Percentiles rank a stretch among this genome's conserved stretches.
These are phyloP conservation scores for Cyclophora albipunctata DNA, from an alignment of 2,888 invertebrate genomes.

Conservation along the genomic window DNA sequence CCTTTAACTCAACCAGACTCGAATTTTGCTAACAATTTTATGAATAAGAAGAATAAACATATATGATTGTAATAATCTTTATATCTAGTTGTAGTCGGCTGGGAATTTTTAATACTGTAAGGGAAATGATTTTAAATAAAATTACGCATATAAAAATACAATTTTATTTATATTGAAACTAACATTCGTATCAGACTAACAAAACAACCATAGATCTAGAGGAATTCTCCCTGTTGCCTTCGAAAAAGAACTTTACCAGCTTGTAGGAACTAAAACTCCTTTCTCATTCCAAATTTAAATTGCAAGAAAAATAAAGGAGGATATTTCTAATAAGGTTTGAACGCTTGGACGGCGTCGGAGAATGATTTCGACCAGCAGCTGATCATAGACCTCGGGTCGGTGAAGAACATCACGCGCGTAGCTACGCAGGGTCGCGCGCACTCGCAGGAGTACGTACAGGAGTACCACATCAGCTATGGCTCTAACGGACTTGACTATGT, in stretches of 20 bases:
- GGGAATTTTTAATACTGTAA: neutral
- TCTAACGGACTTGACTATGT: conserved; percentile 92
- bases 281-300: conserved; percentile 9
- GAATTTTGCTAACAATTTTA: conserved; percentile 73
- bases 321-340: conserved; percentile 79
- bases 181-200: conserved; percentile 14
- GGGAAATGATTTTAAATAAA: neutral
- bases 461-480: conserved; percentile 95
- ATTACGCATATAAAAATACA: neutral
- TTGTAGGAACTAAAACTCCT: too few relatives aligned
- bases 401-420: conserved; percentile 91
- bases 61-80: conserved; percentile 17
- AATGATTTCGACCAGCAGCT: conserved; percentile 95
- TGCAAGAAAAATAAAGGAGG: conserved; percentile 11
- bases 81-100: conserved; percentile 7
- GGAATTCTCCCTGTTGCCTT: neutral
- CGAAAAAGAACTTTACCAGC: too few relatives aligned
- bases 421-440: conserved; percentile 93
- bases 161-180: conserved; percentile 17
- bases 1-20: conserved; percentile 62
- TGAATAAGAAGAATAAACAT: conserved; percentile 68
- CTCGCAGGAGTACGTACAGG: conserved; percentile 93
- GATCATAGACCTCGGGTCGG: conserved; percentile 89
- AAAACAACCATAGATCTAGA: neutral
- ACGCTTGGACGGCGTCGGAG: conserved; percentile 93